These are phyloP conservation scores for Hystrix cristata DNA, from an alignment of 2,113 vertebrate genomes.

Conservation along the genomic window DNA sequence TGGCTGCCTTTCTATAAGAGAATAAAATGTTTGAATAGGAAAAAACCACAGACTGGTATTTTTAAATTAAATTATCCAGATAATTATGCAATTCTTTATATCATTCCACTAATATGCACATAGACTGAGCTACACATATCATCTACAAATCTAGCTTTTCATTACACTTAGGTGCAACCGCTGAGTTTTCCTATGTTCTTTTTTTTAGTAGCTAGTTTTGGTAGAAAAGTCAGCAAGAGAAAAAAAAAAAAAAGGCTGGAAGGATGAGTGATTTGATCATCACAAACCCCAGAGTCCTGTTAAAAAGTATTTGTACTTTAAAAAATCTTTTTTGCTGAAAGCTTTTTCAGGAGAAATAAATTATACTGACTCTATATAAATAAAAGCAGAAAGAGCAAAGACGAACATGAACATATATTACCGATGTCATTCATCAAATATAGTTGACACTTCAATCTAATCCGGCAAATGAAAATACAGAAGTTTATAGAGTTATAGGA, in stretches of 20 bases:
- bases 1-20: neutral
- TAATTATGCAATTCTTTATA: conserved; percentile 60
- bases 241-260: conserved; percentile 43
- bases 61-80: conserved; percentile 68
- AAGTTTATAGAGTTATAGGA: conserved; percentile 93
- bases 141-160: neutral
- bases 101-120: neutral
- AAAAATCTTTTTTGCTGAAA: conserved; percentile 84
- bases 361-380: conserved; percentile 89
- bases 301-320: conserved; percentile 84
- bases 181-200: neutral
- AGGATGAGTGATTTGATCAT: conserved; percentile 77
- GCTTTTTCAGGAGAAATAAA: conserved; percentile 88
- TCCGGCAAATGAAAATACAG: conserved; percentile 92
- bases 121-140: neutral
- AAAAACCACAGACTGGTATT: conserved; percentile 32
- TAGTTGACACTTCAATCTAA: conserved; percentile 93
- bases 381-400: conserved; percentile 89
- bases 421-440: conserved; percentile 90
- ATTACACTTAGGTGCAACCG: neutral
- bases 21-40: neutral
- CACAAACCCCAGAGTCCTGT: conserved; percentile 78
- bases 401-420: conserved; percentile 91
- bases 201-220: conserved; percentile 23
- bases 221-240: conserved; percentile 48